Evolutionary conservation across 2,888 invertebrate genomes (phyloP).

Genomic region (Ophonus ardosiacus): DNA sequence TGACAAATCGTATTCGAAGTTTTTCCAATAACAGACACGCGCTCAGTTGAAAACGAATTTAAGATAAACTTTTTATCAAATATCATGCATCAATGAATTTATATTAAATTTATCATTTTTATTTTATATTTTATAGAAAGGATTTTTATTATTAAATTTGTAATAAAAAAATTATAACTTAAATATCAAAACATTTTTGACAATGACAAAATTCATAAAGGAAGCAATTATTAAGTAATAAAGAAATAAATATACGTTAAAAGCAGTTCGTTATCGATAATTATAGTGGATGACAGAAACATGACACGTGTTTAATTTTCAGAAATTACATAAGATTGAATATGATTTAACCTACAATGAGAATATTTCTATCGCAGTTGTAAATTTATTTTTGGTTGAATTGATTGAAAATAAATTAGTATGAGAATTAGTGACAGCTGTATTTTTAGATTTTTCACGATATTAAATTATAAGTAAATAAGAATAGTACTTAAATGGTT

Average conservation of each 20-base stretch:
- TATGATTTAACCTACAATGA: conserved; percentile 17
- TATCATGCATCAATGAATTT: background rate
- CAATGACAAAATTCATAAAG: background rate
- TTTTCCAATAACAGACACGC: background rate
- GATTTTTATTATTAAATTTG: conserved; percentile 14
- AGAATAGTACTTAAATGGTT: no score
- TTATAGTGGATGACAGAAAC: background rate
- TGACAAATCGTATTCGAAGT: background rate
- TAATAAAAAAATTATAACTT: background rate
- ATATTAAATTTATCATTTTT: conserved; percentile 24
- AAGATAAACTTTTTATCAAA: conserved; percentile 13
- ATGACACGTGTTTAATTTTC: conserved; percentile 22
- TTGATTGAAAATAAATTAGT: background rate
- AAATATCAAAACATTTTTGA: background rate
- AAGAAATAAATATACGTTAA: conserved; percentile 17
- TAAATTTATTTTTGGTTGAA: conserved; percentile 2
- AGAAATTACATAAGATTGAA: conserved; percentile 37
- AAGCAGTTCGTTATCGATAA: conserved; percentile 1
- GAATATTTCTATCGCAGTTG: conserved; percentile 17
- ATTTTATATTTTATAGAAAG: background rate
- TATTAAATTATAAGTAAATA: no score
- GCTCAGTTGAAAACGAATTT: conserved; percentile 16
- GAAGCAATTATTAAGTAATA: background rate
- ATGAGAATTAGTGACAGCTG: background rate
- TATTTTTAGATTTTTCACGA: background rate